phyloP scores from a whole-genome alignment of 2,113 vertebrate genomes.

The Sinocyclocheilus anophthalmus region DNA sequence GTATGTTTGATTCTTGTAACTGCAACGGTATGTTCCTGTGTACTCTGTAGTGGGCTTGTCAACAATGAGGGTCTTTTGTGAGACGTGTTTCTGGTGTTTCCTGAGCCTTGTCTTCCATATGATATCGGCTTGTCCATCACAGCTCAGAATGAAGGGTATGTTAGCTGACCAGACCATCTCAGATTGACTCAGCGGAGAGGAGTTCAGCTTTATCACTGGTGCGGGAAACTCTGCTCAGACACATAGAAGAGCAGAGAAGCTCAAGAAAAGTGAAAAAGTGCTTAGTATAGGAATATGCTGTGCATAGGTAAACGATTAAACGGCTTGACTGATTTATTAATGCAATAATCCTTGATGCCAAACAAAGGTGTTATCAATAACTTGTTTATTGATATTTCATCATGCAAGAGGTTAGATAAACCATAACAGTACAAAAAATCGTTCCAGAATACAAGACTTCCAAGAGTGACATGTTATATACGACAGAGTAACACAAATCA shows the following conservation, averaged over 20 bases:
- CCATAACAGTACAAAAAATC: too few species aligned
- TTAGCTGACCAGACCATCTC: constrained; percentile 51
- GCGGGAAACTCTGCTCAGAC: constrained; percentile 55
- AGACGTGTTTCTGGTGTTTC: neutral
- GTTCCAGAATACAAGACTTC: too few species aligned
- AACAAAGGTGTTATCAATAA: too few species aligned
- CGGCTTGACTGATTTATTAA: too few species aligned
- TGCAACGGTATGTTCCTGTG: constrained; percentile 71
- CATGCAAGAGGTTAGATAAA: too few species aligned
- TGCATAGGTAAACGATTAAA: too few species aligned
- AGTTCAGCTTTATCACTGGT: constrained; percentile 62
- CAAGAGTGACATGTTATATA: too few species aligned
- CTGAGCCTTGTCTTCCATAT: constrained; percentile 52
- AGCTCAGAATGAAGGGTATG: constrained; percentile 56
- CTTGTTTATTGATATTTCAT: too few species aligned
- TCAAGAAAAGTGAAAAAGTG: constrained; percentile 45
- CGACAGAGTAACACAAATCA: too few species aligned
- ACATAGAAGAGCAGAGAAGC: constrained; percentile 5
- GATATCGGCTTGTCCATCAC: constrained; percentile 54
- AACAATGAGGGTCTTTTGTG: neutral
- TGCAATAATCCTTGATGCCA: too few species aligned
- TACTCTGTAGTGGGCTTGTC: neutral
- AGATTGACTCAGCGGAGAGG: constrained; percentile 23
- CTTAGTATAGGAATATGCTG: too few species aligned
- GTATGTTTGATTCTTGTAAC: constrained; percentile 54